These are phyloP conservation scores for Bombus confusus DNA, from an alignment of 1,140 invertebrate genomes.

Conservation along the genomic window DNA sequence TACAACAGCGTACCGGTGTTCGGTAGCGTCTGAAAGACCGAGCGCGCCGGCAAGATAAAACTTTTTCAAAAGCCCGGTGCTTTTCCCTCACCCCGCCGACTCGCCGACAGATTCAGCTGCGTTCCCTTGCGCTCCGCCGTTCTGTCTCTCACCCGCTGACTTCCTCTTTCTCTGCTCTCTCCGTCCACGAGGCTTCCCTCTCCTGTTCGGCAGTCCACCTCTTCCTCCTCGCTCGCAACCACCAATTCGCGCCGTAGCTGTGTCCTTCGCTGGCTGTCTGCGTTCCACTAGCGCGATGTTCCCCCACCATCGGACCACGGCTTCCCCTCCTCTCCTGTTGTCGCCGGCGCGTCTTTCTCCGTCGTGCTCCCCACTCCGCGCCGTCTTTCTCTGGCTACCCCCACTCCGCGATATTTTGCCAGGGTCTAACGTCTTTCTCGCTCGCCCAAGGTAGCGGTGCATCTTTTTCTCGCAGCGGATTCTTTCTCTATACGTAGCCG, in stretches of 20 bases:
- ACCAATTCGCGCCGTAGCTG: neutral
- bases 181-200: neutral
- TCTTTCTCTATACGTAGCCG: neutral
- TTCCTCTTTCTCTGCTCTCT: constrained; percentile 44
- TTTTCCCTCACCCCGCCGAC: constrained; percentile 67
- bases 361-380: neutral
- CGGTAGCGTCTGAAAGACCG: constrained; percentile 80
- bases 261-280: neutral
- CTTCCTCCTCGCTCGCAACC: neutral
- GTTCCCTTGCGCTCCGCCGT: constrained; percentile 2
- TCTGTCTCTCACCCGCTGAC: constrained; percentile 17
- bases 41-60: constrained; percentile 80
- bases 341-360: constrained; percentile 42
- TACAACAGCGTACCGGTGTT: constrained; percentile 79
- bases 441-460: no score
- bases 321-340: neutral
- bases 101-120: constrained; percentile 10
- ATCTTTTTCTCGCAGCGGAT: neutral
- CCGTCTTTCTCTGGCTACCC: neutral
- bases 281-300: constrained; percentile 36
- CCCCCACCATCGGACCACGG: neutral
- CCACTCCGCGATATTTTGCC: constrained; percentile 14
- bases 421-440: neutral
- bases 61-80: constrained; percentile 81
- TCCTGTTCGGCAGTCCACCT: neutral